Evolutionary conservation across 2,888 invertebrate species (phyloP).

Genomic region (Phragmatobia fuliginosa): DNA sequence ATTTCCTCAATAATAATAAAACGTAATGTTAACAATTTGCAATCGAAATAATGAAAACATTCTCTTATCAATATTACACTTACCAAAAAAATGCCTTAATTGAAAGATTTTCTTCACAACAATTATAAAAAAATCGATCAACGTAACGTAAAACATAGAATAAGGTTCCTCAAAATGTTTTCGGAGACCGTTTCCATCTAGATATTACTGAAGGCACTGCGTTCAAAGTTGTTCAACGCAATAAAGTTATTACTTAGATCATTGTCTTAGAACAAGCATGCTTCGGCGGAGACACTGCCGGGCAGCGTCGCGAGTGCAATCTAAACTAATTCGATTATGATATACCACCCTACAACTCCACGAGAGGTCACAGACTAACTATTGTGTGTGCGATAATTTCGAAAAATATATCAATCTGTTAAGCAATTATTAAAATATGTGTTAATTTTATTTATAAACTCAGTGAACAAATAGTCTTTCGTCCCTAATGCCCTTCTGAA

Average conservation of each 20-base stretch:
- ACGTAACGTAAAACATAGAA: conserved; percentile 42
- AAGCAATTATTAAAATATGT: background rate
- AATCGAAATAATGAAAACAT: conserved; percentile 65
- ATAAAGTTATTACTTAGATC: conserved; percentile 31
- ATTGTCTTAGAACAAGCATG: conserved; percentile 29
- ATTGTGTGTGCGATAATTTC: conserved; percentile 60
- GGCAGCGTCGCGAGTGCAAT: conserved; percentile 29
- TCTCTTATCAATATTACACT: conserved; percentile 69
- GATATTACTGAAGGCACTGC: conserved; percentile 49
- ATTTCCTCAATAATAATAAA: conserved; percentile 64
- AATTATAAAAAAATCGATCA: conserved; percentile 54
- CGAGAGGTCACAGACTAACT: conserved; percentile 58
- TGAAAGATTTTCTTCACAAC: conserved; percentile 56
- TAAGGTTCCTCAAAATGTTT: conserved; percentile 35
- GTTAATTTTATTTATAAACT: conserved; percentile 7
- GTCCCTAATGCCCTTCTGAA: conserved; percentile 37
- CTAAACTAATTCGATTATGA: conserved; percentile 36
- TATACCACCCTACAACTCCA: conserved; percentile 50
- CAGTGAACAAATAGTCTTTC: conserved; percentile 36
- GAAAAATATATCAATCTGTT: conserved; percentile 22
- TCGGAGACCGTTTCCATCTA: conserved; percentile 45
- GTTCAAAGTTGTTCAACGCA: conserved; percentile 39
- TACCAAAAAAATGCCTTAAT: conserved; percentile 67
- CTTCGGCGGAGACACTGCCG: conserved; percentile 25
- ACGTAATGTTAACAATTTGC: conserved; percentile 72